Percentiles rank a stretch among this genome's conserved stretches.
Conservation (phyloP, 2,113 vertebrate species). For the Indicator maculatus region DNA sequence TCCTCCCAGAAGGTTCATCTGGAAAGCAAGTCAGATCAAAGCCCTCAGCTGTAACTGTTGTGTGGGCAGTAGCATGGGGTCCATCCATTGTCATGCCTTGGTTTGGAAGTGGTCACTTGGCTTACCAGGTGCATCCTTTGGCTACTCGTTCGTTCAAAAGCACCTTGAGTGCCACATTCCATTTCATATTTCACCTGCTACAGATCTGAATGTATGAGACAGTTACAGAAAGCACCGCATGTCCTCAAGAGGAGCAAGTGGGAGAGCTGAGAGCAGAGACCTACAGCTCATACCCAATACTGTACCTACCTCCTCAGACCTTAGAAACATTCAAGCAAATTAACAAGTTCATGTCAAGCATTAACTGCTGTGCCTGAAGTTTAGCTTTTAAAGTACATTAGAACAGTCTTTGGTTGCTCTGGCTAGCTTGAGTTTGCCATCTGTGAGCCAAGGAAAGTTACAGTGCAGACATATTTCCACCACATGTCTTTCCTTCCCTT, state of each 20-base stretch:
- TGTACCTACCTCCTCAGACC: background rate
- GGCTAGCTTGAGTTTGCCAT: constrained; percentile 9
- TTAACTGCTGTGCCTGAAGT: background rate
- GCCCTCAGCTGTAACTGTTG: background rate
- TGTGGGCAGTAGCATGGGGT: background rate
- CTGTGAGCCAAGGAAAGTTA: constrained; percentile 16
- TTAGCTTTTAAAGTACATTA: background rate
- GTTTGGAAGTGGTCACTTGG: background rate
- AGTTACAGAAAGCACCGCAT: rapidly evolving
- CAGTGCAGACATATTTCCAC: background rate
- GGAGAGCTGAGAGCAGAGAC: background rate
- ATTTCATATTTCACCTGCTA: background rate
- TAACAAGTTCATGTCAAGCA: background rate
- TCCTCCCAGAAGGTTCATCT: background rate
- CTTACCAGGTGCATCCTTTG: background rate
- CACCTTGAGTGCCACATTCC: background rate
- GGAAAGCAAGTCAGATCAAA: background rate
- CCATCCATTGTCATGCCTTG: background rate
- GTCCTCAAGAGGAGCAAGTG: background rate
- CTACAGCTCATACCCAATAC: background rate
- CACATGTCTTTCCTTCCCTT: constrained; percentile 1
- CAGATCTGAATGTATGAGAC: background rate
- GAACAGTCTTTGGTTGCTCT: background rate
- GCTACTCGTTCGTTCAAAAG: background rate
- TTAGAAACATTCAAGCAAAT: background rate